phyloP scores from a whole-genome alignment of 2,888 invertebrate species.

The Tribolium freemani region DNA sequence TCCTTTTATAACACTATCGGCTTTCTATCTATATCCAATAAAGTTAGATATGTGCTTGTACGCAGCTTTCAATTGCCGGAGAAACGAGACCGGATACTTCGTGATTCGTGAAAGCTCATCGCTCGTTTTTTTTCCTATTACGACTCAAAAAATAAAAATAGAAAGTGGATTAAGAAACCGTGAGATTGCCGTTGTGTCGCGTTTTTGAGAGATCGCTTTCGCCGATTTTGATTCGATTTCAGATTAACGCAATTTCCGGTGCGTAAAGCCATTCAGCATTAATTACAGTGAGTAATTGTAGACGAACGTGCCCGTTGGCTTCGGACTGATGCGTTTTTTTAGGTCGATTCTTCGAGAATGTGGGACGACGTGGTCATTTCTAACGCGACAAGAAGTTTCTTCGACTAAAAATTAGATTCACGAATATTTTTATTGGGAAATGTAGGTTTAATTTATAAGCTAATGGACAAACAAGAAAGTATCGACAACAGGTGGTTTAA shows the following conservation, averaged over 20 bases:
- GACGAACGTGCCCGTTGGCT: neutral
- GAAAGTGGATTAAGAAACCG: constrained; percentile 52
- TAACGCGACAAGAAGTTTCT: constrained; percentile 24
- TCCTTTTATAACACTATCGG: constrained; percentile 30
- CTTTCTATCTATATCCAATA: constrained; percentile 38
- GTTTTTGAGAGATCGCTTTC: constrained; percentile 16
- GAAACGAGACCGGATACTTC: constrained; percentile 38
- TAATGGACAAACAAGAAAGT: neutral
- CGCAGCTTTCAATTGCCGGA: constrained; percentile 31
- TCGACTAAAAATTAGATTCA: neutral
- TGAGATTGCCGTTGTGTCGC: constrained; percentile 40
- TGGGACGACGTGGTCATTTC: constrained; percentile 27
- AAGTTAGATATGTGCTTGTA: constrained; percentile 28
- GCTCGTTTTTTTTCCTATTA: constrained; percentile 38
- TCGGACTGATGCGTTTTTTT: constrained; percentile 4
- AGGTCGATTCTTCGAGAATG: constrained; percentile 20
- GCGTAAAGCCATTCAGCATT: neutral
- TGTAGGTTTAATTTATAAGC: neutral
- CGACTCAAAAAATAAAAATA: constrained; percentile 44
- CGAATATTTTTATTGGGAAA: neutral
- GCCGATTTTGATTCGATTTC: neutral
- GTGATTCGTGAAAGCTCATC: constrained; percentile 38
- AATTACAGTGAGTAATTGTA: neutral
- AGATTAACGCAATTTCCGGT: neutral
- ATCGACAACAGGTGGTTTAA: neutral